A percentile compares a stretch with the other conserved stretches of the same genome.
Evolutionary conservation across 2,888 invertebrate genomes (phyloP).

Genomic region (Tortrix viridana): DNA sequence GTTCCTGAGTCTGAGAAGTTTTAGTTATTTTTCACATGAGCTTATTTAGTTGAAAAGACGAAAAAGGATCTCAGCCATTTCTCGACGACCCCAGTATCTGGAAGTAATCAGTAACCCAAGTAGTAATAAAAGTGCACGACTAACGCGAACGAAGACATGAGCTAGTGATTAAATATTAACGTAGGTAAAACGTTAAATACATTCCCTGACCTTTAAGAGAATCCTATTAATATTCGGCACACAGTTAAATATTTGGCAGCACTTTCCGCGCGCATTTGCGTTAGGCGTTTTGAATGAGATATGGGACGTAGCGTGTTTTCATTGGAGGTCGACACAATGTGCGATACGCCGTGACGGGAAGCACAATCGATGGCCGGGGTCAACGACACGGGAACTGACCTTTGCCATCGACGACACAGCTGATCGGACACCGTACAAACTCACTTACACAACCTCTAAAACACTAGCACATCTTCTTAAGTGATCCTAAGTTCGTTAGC

Average conservation of each 20-base stretch:
- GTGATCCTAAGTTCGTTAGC: constrained; percentile 30
- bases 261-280: constrained; percentile 7
- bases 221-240: constrained; percentile 10
- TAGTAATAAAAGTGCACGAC: too few relatives aligned
- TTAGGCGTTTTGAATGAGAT: constrained; percentile 38
- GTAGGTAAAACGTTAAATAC: background rate
- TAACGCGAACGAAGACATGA: too few relatives aligned
- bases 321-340: constrained; percentile 69
- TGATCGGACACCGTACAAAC: constrained; percentile 61
- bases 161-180: constrained; percentile 2
- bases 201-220: background rate
- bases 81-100: too few relatives aligned
- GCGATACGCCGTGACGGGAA: constrained; percentile 67
- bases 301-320: constrained; percentile 58
- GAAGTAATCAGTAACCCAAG: too few relatives aligned
- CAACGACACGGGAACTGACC: constrained; percentile 81
- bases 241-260: constrained; percentile 12
- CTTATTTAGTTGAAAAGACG: too few relatives aligned
- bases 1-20: too few relatives aligned
- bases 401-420: constrained; percentile 79
- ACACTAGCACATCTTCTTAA: constrained; percentile 12
- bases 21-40: too few relatives aligned
- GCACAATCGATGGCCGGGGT: constrained; percentile 78
- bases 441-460: constrained; percentile 23
- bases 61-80: too few relatives aligned